phyloP scores from a whole-genome alignment of 2,888 invertebrate genomes.

The Hydropsyche betteni region DNA sequence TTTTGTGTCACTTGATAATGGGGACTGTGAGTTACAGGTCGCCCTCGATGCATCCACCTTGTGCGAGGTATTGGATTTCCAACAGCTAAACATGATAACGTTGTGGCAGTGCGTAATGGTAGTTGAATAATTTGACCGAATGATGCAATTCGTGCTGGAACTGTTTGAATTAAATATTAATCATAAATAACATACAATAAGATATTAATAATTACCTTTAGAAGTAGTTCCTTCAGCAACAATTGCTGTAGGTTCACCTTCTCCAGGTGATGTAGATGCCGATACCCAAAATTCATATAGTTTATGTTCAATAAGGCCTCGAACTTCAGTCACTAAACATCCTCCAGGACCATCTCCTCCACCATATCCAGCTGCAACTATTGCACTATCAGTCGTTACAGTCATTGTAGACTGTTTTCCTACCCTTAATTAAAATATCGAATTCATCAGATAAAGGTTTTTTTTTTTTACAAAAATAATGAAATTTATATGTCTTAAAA shows the following conservation, averaged over 20 bases:
- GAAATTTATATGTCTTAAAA: background rate
- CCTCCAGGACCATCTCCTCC: constrained; percentile 44
- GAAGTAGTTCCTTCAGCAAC: constrained; percentile 76
- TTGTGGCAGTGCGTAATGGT: constrained; percentile 69
- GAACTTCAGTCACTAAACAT: constrained; percentile 66
- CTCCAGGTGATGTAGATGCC: constrained; percentile 74
- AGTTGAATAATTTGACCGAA: constrained; percentile 76
- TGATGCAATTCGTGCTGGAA: constrained; percentile 83
- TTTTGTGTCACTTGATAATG: constrained; percentile 70
- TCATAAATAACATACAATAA: background rate
- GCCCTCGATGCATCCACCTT: constrained; percentile 73
- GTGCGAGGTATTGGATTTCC: constrained; percentile 78
- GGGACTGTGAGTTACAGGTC: constrained; percentile 69
- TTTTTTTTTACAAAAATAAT: background rate
- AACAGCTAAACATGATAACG: constrained; percentile 74
- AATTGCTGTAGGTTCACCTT: constrained; percentile 78
- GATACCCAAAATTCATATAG: constrained; percentile 89
- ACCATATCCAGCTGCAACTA: constrained; percentile 35
- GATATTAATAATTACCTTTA: constrained; percentile 63
- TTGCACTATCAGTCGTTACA: constrained; percentile 45
- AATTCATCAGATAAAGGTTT: constrained; percentile 15
- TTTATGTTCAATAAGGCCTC: constrained; percentile 74
- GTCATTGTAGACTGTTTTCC: constrained; percentile 49
- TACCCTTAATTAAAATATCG: constrained; percentile 24
- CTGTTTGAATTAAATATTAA: constrained; percentile 59